Base-by-base conservation (phyloP, 2,888 invertebrate genomes). In the Pilophorus perplexus region DNA sequence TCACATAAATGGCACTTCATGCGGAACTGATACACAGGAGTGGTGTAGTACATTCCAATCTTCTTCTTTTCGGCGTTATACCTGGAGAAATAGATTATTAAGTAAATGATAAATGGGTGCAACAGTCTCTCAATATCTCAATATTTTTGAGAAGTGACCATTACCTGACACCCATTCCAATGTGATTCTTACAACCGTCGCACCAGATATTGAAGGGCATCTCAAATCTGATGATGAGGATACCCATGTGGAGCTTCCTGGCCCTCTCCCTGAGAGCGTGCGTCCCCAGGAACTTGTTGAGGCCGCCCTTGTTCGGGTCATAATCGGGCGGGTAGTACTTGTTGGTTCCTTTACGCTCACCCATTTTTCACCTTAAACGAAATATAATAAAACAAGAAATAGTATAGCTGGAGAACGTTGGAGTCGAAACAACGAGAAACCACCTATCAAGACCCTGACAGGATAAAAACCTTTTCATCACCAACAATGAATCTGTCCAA, bases 191-290 rank as follows among this genome's bases (percentile, higher is more conserved):
- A 77, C 99, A 99, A 62, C 97, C 97, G 38, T 93, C 92, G 73
- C 99, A 99, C 99, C 99, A 99, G 73, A 99, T 98, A 78, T 99
- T 99, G 76, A 95, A 99, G 0, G 99, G 99, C 97, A 99, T 96
- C 80, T 99, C 99, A 81, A 99, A 99, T 50, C 98, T 85, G 71
- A 96, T 94, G 71, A 94, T 90, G 22, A 96, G 85, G 73, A 99
- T 98, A 10, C 98, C 99, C 80, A 93, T 82, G 75, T 93, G 89
- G 2, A 98, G 83, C 77, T 99, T 99, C n/a, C 90, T 81, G 20
- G 98, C 99, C 70, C 99, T 80, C 78, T 99, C 98, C 27, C 99
- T 84, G 38, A 99, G 79, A 0, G 98, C 96, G 83, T 99, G 99
- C 12, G 93, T 93, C 22, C 85, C 85, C 38, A 71, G 84, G 78